These are phyloP conservation scores for Discoglossus pictus DNA, from an alignment of 2,797 vertebrate genomes.

Conservation along the genomic window DNA sequence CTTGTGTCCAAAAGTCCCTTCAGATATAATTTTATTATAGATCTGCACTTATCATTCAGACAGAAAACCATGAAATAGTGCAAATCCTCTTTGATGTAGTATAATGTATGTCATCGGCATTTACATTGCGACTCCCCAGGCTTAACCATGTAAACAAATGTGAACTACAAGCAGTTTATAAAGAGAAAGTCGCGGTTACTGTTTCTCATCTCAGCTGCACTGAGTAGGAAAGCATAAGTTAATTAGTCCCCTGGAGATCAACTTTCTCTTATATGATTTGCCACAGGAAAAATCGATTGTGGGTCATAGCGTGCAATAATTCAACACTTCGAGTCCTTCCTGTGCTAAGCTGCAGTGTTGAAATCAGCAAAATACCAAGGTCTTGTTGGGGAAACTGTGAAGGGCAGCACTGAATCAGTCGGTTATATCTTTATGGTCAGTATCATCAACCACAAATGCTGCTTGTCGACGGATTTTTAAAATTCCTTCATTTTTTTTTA, in stretches of 20 bases:
- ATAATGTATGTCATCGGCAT: constrained; percentile 9
- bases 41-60: background rate
- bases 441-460: background rate
- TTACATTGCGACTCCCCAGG: constrained; percentile 25
- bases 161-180: constrained; percentile 1
- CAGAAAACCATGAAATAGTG: background rate
- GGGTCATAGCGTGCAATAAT: constrained; percentile 38
- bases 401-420: constrained; percentile 24
- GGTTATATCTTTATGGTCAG: constrained; percentile 4
- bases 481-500: too few species aligned
- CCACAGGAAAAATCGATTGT: constrained; percentile 29
- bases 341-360: constrained; percentile 16
- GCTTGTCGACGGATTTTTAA: background rate
- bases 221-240: constrained; percentile 21
- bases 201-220: constrained; percentile 9
- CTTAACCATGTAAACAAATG: constrained; percentile 24
- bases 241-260: constrained; percentile 36
- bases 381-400: constrained; percentile 24
- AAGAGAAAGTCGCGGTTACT: background rate
- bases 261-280: constrained; percentile 31
- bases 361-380: constrained; percentile 31
- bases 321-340: constrained; percentile 25
- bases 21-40: too few species aligned
- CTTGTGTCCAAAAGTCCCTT: too few species aligned
- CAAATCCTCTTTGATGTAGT: constrained; percentile 10